Evolutionary conservation across 53 echinoderm and acorn worm species (phyloP).

Genomic region (Holothuria leucospilota): DNA sequence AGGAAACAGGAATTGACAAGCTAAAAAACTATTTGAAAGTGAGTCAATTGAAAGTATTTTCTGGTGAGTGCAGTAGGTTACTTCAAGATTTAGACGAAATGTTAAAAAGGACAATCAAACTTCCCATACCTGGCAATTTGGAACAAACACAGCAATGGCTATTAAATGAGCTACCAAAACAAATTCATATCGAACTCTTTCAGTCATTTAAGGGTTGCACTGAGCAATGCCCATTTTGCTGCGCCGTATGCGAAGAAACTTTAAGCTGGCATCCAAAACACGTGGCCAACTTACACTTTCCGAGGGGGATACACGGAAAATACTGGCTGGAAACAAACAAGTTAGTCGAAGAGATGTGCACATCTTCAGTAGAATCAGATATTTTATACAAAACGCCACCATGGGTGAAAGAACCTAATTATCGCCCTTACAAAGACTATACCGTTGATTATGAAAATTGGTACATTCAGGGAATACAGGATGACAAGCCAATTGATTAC

Average conservation of each 20-base stretch:
- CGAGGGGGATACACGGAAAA: neutral
- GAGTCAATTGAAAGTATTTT: neutral
- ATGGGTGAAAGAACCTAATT: neutral
- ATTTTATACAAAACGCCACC: neutral
- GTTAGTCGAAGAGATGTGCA: neutral
- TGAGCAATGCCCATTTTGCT: constrained; percentile 19
- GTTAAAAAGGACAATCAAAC: neutral
- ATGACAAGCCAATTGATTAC: neutral
- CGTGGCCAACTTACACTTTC: neutral
- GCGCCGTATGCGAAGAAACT: neutral
- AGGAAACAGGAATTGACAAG: neutral
- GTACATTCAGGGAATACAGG: neutral
- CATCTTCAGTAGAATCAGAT: neutral
- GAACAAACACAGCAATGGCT: neutral
- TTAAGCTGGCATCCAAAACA: neutral
- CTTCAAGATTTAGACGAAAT: neutral
- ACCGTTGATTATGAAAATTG: neutral
- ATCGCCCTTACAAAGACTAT: constrained; percentile 3
- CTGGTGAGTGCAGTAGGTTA: neutral
- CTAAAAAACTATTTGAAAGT: neutral
- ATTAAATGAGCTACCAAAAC: neutral
- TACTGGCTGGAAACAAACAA: neutral
- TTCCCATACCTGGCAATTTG: neutral
- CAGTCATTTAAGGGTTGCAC: neutral
- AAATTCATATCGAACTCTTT: neutral